Evolutionary conservation across 2,888 invertebrate genomes (phyloP), one percentile per base, ranked within the genome.

Genomic region (Flabesymbios commensalis): DNA sequence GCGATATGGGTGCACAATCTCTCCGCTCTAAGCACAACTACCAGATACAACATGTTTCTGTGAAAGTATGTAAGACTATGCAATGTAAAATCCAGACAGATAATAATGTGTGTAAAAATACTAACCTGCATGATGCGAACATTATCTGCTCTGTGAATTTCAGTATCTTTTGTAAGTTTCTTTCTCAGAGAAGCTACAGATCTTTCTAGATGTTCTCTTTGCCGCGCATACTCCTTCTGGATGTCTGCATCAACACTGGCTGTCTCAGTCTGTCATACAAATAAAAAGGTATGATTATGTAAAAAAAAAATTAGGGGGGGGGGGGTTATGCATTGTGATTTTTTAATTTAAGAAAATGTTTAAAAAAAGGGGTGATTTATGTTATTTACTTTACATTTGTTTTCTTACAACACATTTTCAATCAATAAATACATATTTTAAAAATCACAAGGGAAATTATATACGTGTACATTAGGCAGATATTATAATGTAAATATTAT

Each of bases 171-270:
- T 36, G 77, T 74, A 42, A 85, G 69, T 65, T 85, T 85, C 69
- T 83, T 80, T 60, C 86, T 84, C 19, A 88, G 78, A 1, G 86
- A 85, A 5, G 84, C 82, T 0, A 89, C 85, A 0, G 88, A 87
- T 55, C 86, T 83, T 76, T 94, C 94, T 32, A 94, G 85, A 77
- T 93, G 91, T 67, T 90, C 90, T 39, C 93, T 85, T 77, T 94
- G 94, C 0, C 92, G 86, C 69, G 76, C 76, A 68, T 81, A 83
- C 63, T 90, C 83, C 59, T 81, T 83, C 72, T 83, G 82, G 26
- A 83, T 82, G 57, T 83, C 82, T 36, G 81, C 82, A 71, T 83
- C 83, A 19, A 82, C 79, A 67, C 78, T 79, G 10, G 81, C 82
- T 32, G 80, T 77, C 64, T 82, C 80, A 41, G 80, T 71, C 77